phyloP scores from a whole-genome alignment of 2,113 vertebrate species.

The Hyperoodon ampullatus region DNA sequence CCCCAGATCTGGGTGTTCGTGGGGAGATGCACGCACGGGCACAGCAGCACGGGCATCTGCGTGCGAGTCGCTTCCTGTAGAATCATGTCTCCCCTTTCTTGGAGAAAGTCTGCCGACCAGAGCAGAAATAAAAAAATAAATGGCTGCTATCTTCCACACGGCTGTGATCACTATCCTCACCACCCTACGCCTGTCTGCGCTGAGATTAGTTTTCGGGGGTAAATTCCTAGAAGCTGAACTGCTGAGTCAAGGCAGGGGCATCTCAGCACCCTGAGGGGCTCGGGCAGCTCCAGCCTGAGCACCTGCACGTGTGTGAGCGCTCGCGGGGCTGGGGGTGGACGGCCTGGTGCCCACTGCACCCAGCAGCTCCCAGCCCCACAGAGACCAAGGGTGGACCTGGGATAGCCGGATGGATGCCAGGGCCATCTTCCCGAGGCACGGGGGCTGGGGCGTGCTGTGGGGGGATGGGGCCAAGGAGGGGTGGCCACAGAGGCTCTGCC shows the following conservation, averaged over 20 bases:
- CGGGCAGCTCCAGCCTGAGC: background rate
- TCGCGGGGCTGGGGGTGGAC: accelerated
- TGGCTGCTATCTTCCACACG: background rate
- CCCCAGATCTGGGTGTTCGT: background rate
- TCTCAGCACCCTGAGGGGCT: too few species aligned
- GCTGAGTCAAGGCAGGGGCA: background rate
- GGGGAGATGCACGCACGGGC: accelerated
- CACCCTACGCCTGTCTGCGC: accelerated
- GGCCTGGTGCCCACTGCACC: background rate
- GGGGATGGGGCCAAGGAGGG: background rate
- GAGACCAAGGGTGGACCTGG: background rate
- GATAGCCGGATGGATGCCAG: too few species aligned
- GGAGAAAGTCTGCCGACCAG: background rate
- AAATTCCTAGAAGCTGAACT: background rate
- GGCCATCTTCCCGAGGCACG: background rate
- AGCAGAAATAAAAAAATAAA: background rate
- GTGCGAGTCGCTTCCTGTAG: too few species aligned
- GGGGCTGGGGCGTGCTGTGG: background rate
- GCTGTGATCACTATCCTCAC: accelerated
- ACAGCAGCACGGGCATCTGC: accelerated
- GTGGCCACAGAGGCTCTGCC: accelerated
- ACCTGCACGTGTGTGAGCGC: background rate
- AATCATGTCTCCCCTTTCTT: background rate
- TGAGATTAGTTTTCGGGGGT: background rate
- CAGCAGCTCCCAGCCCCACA: background rate